Conservation (phyloP, 2,797 vertebrate species). For the Ctenochaetus hawaiiensis region DNA sequence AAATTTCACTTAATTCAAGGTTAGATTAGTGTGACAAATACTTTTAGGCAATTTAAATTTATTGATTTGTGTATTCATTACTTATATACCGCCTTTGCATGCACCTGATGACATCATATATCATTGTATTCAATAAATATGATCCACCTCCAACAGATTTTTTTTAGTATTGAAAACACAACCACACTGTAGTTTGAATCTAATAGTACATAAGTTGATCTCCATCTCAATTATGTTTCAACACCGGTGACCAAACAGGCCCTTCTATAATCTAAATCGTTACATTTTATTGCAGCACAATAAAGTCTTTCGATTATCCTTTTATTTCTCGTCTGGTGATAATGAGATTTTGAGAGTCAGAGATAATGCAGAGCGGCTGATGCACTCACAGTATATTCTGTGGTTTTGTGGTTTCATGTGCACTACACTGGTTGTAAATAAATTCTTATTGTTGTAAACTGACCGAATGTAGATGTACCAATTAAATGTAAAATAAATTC, state of each 20-base stretch:
- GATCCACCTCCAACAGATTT: neutral
- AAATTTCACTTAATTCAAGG: constrained; percentile 6
- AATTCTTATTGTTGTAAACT: constrained; percentile 10
- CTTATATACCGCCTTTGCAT: neutral
- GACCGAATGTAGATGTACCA: neutral
- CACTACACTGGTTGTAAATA: neutral
- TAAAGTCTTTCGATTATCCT: neutral
- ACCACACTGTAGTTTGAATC: neutral
- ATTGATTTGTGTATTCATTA: neutral
- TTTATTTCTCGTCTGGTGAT: constrained; percentile 14
- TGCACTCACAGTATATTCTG: neutral
- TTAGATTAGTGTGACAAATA: neutral
- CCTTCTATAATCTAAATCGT: neutral
- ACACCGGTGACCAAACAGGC: neutral
- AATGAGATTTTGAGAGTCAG: constrained; percentile 6
- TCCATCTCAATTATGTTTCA: neutral
- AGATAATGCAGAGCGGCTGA: neutral
- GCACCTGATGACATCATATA: neutral
- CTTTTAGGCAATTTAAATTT: neutral
- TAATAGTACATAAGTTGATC: neutral
- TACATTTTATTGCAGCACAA: neutral
- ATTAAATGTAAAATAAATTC: neutral
- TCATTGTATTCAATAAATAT: neutral
- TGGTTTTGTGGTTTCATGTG: constrained; percentile 5
- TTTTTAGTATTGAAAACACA: neutral